Evolutionary conservation across 2,797 vertebrate genomes (phyloP).

Genomic region (Toxotes lorentzi): DNA sequence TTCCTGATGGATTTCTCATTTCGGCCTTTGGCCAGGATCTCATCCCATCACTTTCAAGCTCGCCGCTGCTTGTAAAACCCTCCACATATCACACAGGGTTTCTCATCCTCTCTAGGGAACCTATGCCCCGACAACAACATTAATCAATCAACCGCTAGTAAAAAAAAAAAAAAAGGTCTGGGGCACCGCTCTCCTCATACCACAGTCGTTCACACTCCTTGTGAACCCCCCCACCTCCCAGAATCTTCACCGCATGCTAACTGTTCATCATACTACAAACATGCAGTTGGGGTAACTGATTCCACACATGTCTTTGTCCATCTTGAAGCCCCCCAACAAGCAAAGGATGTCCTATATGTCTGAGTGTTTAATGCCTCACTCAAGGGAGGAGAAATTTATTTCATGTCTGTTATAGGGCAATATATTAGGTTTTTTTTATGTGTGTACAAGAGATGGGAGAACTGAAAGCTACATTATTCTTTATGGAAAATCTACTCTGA

Average conservation of each 20-base stretch:
- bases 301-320: constrained; percentile 87
- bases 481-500: not conserved
- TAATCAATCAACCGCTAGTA: constrained; percentile 87
- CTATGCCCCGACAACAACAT: constrained; percentile 85
- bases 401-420: constrained; percentile 59
- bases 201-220: constrained; percentile 72
- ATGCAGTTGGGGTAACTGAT: constrained; percentile 81
- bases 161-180: constrained; percentile 68
- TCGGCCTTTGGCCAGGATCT: constrained; percentile 88
- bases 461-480: constrained; percentile 36
- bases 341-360: constrained; percentile 70
- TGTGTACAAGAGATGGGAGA: constrained; percentile 20
- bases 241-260: constrained; percentile 78
- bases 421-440: constrained; percentile 54
- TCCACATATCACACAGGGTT: constrained; percentile 89
- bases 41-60: constrained; percentile 92
- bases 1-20: constrained; percentile 95
- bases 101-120: constrained; percentile 87
- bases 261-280: constrained; percentile 79
- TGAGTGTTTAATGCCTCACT: constrained; percentile 76
- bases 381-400: constrained; percentile 72
- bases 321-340: constrained; percentile 76
- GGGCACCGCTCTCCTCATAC: constrained; percentile 81
- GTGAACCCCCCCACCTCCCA: constrained; percentile 60
- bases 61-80: constrained; percentile 90